Percentiles rank a stretch among this genome's conserved stretches.
These are phyloP conservation scores for Tamias sibiricus DNA, from an alignment of 2,113 vertebrate species.

Conservation along the genomic window DNA sequence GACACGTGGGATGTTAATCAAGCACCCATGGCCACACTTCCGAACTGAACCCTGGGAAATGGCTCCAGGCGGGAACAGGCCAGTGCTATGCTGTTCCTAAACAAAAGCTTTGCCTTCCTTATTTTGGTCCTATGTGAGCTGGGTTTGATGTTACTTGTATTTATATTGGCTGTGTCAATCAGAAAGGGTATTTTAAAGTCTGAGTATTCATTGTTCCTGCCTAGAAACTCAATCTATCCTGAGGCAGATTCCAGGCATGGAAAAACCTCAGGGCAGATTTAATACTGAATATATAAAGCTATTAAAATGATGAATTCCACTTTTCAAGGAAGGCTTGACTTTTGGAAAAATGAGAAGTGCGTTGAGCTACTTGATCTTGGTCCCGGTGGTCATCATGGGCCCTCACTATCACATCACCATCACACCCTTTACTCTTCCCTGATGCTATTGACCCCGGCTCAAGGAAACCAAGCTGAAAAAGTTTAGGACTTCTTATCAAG, in stretches of 20 bases:
- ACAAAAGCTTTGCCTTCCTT: neutral
- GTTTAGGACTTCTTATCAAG: no score
- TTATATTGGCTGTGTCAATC: neutral
- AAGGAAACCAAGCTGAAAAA: no score
- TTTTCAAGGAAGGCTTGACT: no score
- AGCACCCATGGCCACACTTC: neutral
- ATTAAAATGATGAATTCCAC: no score
- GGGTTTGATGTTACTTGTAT: neutral
- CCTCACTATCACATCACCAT: no score
- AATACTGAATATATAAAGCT: no score
- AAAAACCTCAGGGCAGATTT: neutral
- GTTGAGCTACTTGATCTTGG: no score
- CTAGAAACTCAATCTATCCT: neutral
- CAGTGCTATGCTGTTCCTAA: neutral
- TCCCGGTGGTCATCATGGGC: no score
- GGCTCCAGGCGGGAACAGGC: fast-evolving
- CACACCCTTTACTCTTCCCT: no score
- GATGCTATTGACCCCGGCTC: no score
- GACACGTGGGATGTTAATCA: neutral
- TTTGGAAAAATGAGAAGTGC: no score
- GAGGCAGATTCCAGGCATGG: no score
- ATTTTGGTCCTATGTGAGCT: neutral
- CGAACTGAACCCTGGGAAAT: neutral
- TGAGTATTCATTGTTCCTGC: neutral
- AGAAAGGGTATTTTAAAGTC: neutral